Base-by-base conservation (phyloP, 64 coral and sea anemone genomes). In the Pocillopora verrucosa region DNA sequence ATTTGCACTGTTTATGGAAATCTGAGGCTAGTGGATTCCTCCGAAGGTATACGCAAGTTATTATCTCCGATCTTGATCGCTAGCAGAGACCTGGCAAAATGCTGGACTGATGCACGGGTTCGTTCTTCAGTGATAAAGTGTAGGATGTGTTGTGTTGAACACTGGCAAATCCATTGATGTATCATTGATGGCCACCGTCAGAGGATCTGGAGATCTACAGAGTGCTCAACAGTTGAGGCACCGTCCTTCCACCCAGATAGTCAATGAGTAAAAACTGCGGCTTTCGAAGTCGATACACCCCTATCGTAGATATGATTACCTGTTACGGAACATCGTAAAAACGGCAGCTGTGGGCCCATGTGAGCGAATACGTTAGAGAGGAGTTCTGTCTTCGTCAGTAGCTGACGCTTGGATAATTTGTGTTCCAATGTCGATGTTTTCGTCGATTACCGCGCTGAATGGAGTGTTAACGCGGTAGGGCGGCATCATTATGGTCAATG, bases 1-100 rank as follows among this genome's bases (percentile, higher is more conserved):
- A 34, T 45, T 92, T 65, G 22, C 63, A 74, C 90, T 87, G 69
- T 92, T 83, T 58, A 92, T 79, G 34, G 72, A 92, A 92, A 70
- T 92, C 90, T 15, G 90, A 70, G 38, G 38, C 82, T 92, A 20
- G 90, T 87, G 16, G 16, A 92, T 79, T 45, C 90, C 90, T 56
- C 87, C 73, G 56, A 92, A 92, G 14, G 74, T 77, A 24, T 76
- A 92, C 1, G 37, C 75, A 16, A 92, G n/a, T n/a, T 87, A 19
- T 17, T 59, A 22, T 87, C 75, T 7, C 36, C 37, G 30, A n/a
- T 92, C 90, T 87, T 92, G 73, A 65, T 92, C 90, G 19, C 79
- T 86, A 2, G 90, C 75, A 1, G 82, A 86, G 3, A 87, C 90
- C 65, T 87, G 82, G 82, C 11, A 86, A 75, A 13, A 92, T 41